Evolutionary conservation across 2,113 vertebrate genomes (phyloP), one percentile per base, ranked within the genome.

Genomic region (Myotis yumanensis): DNA sequence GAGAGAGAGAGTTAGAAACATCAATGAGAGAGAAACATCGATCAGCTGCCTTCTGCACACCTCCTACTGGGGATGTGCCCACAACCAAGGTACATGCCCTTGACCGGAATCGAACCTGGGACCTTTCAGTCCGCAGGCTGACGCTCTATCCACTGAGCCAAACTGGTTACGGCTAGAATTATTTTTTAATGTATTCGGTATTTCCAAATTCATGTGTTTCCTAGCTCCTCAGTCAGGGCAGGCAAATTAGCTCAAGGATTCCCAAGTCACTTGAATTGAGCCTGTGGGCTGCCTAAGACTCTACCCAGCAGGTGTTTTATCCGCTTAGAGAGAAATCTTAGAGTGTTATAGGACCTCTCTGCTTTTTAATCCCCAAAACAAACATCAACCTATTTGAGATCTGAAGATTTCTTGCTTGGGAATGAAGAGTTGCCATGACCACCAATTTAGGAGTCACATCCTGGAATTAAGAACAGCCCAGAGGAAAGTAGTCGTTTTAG

Each of bases 311-410:
- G 98, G 98, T 98, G 97, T 97, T 98, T 97, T 77, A 96, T 73
- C 96, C 95, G 92, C 95, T 97, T 97, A 97, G 73, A 66, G 82
- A 92, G 92, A 98, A 97, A 96, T 92, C 96, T 92, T 90, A 89
- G 90, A 84, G 84, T 93, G 94, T 95, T 85, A 82, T 71, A 97
- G 76, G 96, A 97, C 94, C 92, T 97, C 96, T 94, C 95, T 97
- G 73, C 72, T 96, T 97, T 98, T 96, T 98, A 98, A 98, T 98
- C 98, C 97, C 97, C 93, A 97, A 97, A 97, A 98, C 97, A 98
- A 99, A 98, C 96, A 98, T 96, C 97, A 98, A 97, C 97, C 97
- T 94, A 62, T 97, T 97, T 93, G 96, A 98, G 97, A 98, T 97
- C 96, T 97, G 90, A 96, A 97, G 97, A 96, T 52, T 95, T 93